phyloP scores from a whole-genome alignment of 2,113 vertebrate genomes.

The Strix uralensis region DNA sequence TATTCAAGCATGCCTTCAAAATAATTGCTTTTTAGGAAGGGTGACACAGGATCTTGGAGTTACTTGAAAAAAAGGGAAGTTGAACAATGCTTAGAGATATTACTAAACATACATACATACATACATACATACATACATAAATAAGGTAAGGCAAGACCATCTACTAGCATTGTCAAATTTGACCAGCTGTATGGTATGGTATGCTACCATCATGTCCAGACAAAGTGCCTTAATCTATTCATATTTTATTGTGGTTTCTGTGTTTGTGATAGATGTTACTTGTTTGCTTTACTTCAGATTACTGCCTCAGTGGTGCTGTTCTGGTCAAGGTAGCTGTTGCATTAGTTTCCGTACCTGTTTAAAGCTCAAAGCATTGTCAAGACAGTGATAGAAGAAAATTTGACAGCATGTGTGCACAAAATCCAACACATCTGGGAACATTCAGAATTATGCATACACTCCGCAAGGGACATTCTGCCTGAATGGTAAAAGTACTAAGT shows the following conservation, averaged over 20 bases:
- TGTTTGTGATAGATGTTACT: background rate
- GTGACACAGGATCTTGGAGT: background rate
- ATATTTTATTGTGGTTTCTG: background rate
- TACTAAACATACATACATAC: background rate
- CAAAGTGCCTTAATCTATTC: background rate
- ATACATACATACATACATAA: background rate
- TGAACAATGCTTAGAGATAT: background rate
- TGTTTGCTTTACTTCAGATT: background rate
- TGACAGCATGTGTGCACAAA: background rate
- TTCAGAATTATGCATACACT: background rate
- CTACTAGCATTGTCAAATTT: background rate
- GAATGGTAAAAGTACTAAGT: background rate
- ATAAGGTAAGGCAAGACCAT: background rate
- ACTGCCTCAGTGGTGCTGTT: background rate
- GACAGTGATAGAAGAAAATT: background rate
- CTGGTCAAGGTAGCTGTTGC: background rate
- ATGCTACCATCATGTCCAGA: rapidly evolving
- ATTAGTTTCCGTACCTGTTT: background rate
- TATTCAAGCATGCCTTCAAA: background rate
- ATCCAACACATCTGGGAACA: background rate
- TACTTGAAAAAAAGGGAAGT: background rate
- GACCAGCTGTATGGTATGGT: background rate
- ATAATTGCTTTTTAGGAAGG: background rate
- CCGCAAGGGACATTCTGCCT: background rate
- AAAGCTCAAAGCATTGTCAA: background rate